Conservation (phyloP, 1,140 invertebrate genomes). For the Drosophila trapezifrons region DNA sequence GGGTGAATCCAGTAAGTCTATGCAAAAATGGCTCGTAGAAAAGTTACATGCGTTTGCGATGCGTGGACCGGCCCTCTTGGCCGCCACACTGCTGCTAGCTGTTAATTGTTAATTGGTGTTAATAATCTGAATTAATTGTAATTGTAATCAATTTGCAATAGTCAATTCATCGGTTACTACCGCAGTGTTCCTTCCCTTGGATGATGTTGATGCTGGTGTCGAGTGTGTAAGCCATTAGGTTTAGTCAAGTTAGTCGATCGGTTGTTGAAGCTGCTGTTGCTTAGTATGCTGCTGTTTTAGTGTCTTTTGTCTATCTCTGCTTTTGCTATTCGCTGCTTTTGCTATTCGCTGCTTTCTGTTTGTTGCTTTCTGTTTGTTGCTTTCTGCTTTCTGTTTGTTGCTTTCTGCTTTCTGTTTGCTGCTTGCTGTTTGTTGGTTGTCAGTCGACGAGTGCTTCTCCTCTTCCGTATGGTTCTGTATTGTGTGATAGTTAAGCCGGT, state of each 20-base stretch:
- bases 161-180: slow-evolving; percentile 33
- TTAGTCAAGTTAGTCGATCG: slow-evolving; percentile 13
- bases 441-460: not conserved
- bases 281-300: slow-evolving; percentile 1
- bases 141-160: slow-evolving; percentile 21
- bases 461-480: slow-evolving; percentile 31
- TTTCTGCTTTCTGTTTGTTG: not conserved
- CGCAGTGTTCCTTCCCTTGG: slow-evolving; percentile 15
- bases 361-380: not conserved
- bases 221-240: slow-evolving; percentile 18
- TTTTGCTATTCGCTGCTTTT: not conserved
- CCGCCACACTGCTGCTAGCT: not conserved
- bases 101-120: slow-evolving; percentile 10
- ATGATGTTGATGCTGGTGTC: slow-evolving; percentile 13
- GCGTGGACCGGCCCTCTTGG: slow-evolving; percentile 1
- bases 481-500: slow-evolving; percentile 44
- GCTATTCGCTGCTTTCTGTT: not conserved
- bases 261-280: slow-evolving; percentile 15
- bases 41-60: slow-evolving; percentile 79
- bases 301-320: not conserved
- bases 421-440: slow-evolving; percentile 20
- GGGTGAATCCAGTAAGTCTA: slow-evolving; percentile 31
- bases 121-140: slow-evolving; percentile 9
- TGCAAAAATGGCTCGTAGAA: slow-evolving; percentile 74
- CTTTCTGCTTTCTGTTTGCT: not conserved